Evolutionary conservation across 2,888 invertebrate genomes (phyloP), one percentile per base, ranked within the genome.

Genomic region (Ernsta delagoae): DNA sequence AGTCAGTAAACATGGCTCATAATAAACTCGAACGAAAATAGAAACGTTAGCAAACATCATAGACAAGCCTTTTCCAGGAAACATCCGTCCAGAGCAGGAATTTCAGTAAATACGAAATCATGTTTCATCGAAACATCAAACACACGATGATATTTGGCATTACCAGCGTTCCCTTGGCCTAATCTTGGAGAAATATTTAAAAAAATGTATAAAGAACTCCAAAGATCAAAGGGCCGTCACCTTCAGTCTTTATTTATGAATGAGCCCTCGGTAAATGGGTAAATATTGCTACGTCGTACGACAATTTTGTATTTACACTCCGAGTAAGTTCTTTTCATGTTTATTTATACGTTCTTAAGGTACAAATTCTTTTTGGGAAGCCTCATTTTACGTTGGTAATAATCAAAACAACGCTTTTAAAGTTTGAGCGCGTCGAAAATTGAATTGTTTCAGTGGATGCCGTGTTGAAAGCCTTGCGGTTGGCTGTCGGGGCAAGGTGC

Each of bases 381-480:
- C 9, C 8, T 12, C 9, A 31, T 8, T 9, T 62, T n/a, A 41
- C 5, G 24, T 75, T 78, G 73, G 76, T 73, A 73, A 75, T 76
- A 74, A 76, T 74, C 74, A 74, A 74, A 70, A 66, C 70, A 72
- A 24, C 74, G 80, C 85, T 83, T 83, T 84, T 80, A 83, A 83
- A 84, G 78, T 80, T 76, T 74, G 78, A 79, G 77, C 77, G 81
- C 75, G 76, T 76, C 74, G 78, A 77, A 85, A 86, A 86, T 85
- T 85, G 82, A 85, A 86, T 86, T 83, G 82, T 79, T 82, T 79
- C 73, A 71, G 74, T 71, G 74, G 70, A 66, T 70, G 73, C 77
- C 75, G 73, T 75, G 74, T 69, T 78, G 73, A 78, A 77, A 78
- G 77, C 76, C 69, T 71, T 75, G 78, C 66, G 79, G 80, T 77